Base-by-base conservation (phyloP, 2,888 invertebrate species). In the Caenorhabditis sp. region DNA sequence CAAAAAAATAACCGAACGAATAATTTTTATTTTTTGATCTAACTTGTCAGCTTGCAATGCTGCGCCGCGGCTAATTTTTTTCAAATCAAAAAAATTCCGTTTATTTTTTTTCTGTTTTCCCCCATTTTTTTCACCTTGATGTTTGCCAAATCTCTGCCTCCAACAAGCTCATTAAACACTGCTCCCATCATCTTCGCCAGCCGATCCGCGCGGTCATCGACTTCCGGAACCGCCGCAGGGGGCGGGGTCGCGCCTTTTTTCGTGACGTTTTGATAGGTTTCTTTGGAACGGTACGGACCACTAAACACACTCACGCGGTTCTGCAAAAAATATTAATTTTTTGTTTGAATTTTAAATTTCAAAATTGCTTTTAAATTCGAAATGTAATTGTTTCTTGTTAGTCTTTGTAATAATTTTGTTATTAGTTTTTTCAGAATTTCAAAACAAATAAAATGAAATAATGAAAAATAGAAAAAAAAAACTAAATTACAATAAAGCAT, bases 261-360 rank as follows among this genome's bases (percentile, higher is more conserved):
- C 32, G 55, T 62, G 37, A 74, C 47, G 1, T 24, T 67, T 74
- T 60, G 9, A 65, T 22, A 32, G 11, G 58, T 67, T 37, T 65
- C 74, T 18, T 74, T 74, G n/a, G 67, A 58, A n/a, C 74, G 74
- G 51, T 50, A 74, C 24, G 74, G 74, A 40, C 74, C 74, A 50
- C 74, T 74, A 53, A 74, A 74, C 51, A 74, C 74, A 8, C 65
- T 65, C 1, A 74, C 67, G 26, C 58, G 58, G 60, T 74, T 74
- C 72, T 74, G 58, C 13, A 71, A 55, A 13, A 8, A 18, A 22
- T 35, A 0, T 1, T 24, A n/a, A 40, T 15, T 40, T 40, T 15
- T 40, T 3, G 11, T 11, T 3, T 15, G 13, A 40, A 40, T 11
- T 15, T 40, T 5, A 40, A 40, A 40, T 9, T 40, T 40, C 13